Base-by-base conservation (phyloP, 2,797 vertebrate species). In the Lates japonicus region DNA sequence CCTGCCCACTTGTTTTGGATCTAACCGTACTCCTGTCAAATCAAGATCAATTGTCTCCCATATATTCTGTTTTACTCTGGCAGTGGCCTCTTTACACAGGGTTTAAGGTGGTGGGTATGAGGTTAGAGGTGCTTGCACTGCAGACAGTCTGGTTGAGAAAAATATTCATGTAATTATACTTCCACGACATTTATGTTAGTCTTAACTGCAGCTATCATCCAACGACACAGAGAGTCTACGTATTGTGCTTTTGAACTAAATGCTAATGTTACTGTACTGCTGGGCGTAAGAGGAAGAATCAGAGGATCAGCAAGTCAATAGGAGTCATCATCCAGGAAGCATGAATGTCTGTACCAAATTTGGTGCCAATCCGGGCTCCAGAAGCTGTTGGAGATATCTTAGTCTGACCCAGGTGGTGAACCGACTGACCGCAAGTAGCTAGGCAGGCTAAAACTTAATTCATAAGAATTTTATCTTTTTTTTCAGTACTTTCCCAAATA, bases 21-120 rank as follows among this genome's bases (percentile, higher is more conserved):
- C 49, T 51, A 46, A 60, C 65, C 60, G 5, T 46, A 74, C 25
- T n/a, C 44, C 10, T n/a, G 44, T 46, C 46, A 65, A 41, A 37
- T 33, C 52, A 70, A 16, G 48, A 59, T 31, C 14, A 13, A 13
- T 51, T 46, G n/a, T 31, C 31, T n/a, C 35, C 35, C 31, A 33
- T 46, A 46, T 35, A 10, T 29, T 48, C 7, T 68, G 4, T 48
- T 48, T 48, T 6, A 14, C 12, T 52, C 11, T 4, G 1, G 17
- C 17, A 48, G 46, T 3, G 49, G 49, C 11, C 49, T 25, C 22
- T 22, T 49, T 11, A 11, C n/a, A 6, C 19, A 48, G 46, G 46
- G 8, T 48, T 51, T 11, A 20, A 1, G 22, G 6, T 13, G 44
- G 44, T 19, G 13, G 13, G 4, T 14, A 13, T 42, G 14, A 39